Conservation (phyloP, 1,140 invertebrate species). For the Bombus cullumanus region DNA sequence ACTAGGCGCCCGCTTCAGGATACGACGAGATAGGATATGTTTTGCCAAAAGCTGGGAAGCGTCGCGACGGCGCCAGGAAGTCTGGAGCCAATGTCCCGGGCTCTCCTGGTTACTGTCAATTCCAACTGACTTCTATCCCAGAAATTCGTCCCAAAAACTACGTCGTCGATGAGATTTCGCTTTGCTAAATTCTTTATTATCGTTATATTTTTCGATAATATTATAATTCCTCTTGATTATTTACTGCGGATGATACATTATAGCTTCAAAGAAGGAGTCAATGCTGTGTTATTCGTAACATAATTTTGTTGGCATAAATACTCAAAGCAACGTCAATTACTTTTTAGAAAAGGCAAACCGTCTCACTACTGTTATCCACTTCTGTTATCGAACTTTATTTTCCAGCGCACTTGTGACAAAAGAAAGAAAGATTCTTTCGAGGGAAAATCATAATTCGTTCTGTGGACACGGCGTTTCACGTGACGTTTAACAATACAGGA, state of each 20-base stretch:
- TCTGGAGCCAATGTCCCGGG: constrained; percentile 76
- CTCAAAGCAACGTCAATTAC: too few species aligned
- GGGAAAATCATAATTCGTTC: not conserved
- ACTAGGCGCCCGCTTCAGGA: constrained; percentile 70
- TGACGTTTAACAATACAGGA: not conserved
- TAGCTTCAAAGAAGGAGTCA: too few species aligned
- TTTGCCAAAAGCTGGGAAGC: constrained; percentile 79
- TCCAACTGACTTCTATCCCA: constrained; percentile 68
- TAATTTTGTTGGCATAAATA: too few species aligned
- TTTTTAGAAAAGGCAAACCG: not conserved
- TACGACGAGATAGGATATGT: constrained; percentile 73
- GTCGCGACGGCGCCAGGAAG: constrained; percentile 79
- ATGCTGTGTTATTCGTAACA: too few species aligned
- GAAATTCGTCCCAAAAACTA: constrained; percentile 47
- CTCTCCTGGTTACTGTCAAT: constrained; percentile 67
- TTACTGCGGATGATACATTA: too few species aligned
- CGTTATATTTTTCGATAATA: not conserved
- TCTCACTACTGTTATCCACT: not conserved
- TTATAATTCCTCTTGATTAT: too few species aligned
- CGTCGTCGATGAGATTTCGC: not conserved
- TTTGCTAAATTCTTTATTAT: constrained; percentile 2
- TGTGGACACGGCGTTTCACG: not conserved
- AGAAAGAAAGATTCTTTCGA: too few species aligned
- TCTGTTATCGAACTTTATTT: not conserved
- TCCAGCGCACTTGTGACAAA: not conserved